Evolutionary conservation across 2,888 invertebrate genomes (phyloP).

Genomic region (Brachyopa scutellaris): DNA sequence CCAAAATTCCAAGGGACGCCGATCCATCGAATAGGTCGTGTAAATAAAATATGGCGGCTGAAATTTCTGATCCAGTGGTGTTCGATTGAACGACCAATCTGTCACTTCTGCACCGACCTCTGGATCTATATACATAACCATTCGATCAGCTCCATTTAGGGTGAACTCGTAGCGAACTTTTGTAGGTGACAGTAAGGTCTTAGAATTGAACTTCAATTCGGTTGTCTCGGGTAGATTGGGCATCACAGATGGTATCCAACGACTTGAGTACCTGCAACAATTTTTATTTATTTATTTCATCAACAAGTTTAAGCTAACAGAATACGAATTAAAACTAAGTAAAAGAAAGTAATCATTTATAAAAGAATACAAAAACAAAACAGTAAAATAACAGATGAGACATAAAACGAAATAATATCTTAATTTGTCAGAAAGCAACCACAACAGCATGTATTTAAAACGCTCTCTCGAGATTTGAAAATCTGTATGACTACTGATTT

Average conservation of each 20-base stretch:
- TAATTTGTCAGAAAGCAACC: too few relatives aligned
- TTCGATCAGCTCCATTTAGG: constrained; percentile 76
- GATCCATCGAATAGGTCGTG: constrained; percentile 75
- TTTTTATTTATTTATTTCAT: too few relatives aligned
- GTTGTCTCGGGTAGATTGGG: constrained; percentile 74
- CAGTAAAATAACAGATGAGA: too few relatives aligned
- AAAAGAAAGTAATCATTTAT: too few relatives aligned
- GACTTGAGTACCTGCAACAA: constrained; percentile 76
- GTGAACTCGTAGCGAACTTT: constrained; percentile 75
- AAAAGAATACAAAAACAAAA: too few relatives aligned
- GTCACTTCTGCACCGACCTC: constrained; percentile 72
- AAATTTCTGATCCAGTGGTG: constrained; percentile 73
- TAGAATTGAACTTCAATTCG: constrained; percentile 73
- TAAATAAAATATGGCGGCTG: constrained; percentile 77
- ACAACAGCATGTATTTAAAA: too few relatives aligned
- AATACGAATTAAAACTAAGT: too few relatives aligned
- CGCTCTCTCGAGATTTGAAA: too few relatives aligned
- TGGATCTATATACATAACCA: constrained; percentile 77
- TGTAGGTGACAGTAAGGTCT: constrained; percentile 34
- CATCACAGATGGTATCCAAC: constrained; percentile 76
- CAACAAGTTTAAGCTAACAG: too few relatives aligned
- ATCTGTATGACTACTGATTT: too few relatives aligned
- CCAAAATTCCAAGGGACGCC: constrained; percentile 76
- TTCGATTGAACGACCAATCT: constrained; percentile 77
- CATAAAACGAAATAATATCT: too few relatives aligned